Conservation (phyloP, 2,888 invertebrate genomes). For the Callosobruchus maculatus region DNA sequence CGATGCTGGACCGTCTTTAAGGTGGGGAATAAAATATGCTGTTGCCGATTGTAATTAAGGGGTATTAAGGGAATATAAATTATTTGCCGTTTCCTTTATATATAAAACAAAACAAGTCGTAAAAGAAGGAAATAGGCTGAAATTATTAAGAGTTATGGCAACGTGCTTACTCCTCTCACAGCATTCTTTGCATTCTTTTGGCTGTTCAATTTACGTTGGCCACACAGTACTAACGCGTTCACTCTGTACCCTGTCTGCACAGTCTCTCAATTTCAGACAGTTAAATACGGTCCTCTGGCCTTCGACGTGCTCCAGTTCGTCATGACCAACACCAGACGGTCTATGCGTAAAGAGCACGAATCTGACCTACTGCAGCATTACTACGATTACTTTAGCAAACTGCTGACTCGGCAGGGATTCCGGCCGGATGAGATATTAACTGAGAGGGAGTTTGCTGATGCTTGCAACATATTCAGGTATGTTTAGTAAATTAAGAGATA, state of each 20-base stretch:
- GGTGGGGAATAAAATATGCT: too few relatives aligned
- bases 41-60: too few relatives aligned
- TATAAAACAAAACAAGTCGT: too few relatives aligned
- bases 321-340: conserved; percentile 32
- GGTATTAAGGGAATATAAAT: too few relatives aligned
- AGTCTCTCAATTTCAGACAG: conserved; percentile 21
- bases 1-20: too few relatives aligned
- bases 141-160: too few relatives aligned
- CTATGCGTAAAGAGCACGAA: conserved; percentile 28
- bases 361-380: conserved; percentile 33
- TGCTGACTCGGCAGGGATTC: conserved; percentile 19
- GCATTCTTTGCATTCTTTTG: too few relatives aligned
- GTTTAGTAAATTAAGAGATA: background rate
- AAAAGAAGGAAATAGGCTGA: too few relatives aligned
- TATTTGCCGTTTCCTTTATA: too few relatives aligned
- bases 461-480: conserved; percentile 4
- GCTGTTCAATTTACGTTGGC: too few relatives aligned
- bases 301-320: conserved; percentile 36
- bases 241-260: background rate
- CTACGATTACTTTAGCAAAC: conserved; percentile 26
- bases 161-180: too few relatives aligned
- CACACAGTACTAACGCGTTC: too few relatives aligned
- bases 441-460: conserved; percentile 8
- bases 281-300: conserved; percentile 34
- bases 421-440: conserved; percentile 18